A percentile compares a stretch with the other conserved stretches of the same genome.
phyloP scores from a whole-genome alignment of 2,113 vertebrate genomes.

The Alligator sinensis region DNA sequence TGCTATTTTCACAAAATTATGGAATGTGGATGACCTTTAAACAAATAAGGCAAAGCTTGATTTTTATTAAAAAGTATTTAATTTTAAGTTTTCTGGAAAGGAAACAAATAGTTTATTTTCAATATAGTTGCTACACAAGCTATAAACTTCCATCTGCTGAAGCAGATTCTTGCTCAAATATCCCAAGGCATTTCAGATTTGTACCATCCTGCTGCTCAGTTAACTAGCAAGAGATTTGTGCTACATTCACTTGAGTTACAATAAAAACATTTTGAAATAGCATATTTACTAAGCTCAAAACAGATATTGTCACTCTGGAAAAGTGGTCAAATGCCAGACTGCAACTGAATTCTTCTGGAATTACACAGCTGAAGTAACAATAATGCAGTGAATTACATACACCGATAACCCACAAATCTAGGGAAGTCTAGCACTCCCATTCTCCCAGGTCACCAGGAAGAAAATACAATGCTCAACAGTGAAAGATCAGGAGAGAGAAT shows the following conservation, averaged over 20 bases:
- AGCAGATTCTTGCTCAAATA: fast-evolving
- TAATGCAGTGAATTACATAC: not conserved
- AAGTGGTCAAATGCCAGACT: not conserved
- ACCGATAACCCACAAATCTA: not conserved
- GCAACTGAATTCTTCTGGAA: fast-evolving
- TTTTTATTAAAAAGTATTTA: not conserved
- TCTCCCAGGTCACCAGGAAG: not conserved
- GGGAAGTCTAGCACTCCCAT: not conserved
- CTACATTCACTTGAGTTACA: not conserved
- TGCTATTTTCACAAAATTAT: conserved; percentile 96
- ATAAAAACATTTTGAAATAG: not conserved
- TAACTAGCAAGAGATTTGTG: not conserved
- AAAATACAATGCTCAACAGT: not conserved
- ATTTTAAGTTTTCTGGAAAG: not conserved
- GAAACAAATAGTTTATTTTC: not conserved
- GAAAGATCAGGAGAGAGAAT: not conserved
- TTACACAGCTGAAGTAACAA: not conserved
- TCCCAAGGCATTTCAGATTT: not conserved
- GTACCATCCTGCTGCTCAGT: not conserved
- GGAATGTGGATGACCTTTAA: conserved; percentile 91
- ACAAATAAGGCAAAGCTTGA: conserved; percentile 33
- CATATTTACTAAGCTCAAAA: not conserved
- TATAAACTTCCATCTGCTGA: not conserved
- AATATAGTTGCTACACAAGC: not conserved
- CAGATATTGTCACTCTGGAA: not conserved